Evolutionary conservation across 2,113 vertebrate genomes (phyloP).

Genomic region (Lethenteron camtschaticum): DNA sequence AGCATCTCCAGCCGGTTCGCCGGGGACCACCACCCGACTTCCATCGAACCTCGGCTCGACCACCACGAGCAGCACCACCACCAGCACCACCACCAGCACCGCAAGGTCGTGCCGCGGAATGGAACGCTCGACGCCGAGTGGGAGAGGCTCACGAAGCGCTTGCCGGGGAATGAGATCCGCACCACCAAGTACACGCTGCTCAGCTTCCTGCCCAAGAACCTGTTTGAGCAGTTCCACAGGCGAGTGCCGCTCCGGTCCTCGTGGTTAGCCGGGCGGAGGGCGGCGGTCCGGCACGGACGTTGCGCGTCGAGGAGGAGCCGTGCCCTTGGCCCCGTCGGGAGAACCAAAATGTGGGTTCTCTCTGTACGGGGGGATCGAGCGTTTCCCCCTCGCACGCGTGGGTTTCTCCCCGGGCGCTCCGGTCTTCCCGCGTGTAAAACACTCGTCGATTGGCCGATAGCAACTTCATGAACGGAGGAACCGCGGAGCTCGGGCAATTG

Average conservation of each 20-base stretch:
- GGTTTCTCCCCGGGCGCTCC: too few species aligned
- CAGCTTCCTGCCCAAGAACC: conserved; percentile 76
- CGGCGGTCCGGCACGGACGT: too few species aligned
- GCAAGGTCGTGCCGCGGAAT: conserved; percentile 38
- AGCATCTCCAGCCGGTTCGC: too few species aligned
- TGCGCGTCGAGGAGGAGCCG: background rate
- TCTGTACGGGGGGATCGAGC: too few species aligned
- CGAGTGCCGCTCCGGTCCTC: conserved; percentile 13
- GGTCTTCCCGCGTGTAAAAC: too few species aligned
- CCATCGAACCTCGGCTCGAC: too few species aligned
- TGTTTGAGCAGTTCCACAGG: conserved; percentile 96
- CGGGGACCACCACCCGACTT: too few species aligned
- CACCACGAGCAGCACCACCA: background rate
- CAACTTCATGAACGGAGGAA: too few species aligned
- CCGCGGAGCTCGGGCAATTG: too few species aligned
- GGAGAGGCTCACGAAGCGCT: conserved; percentile 30
- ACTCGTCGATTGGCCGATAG: too few species aligned
- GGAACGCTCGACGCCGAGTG: conserved; percentile 37
- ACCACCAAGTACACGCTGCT: conserved; percentile 70
- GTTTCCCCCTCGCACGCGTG: too few species aligned
- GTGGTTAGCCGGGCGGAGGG: too few species aligned
- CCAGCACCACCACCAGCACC: conserved; percentile 18
- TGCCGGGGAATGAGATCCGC: conserved; percentile 50
- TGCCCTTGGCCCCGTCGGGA: background rate
- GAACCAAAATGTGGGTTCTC: background rate